Base-by-base conservation (phyloP, 2,888 invertebrate genomes). In the Acrocera orbiculus region DNA sequence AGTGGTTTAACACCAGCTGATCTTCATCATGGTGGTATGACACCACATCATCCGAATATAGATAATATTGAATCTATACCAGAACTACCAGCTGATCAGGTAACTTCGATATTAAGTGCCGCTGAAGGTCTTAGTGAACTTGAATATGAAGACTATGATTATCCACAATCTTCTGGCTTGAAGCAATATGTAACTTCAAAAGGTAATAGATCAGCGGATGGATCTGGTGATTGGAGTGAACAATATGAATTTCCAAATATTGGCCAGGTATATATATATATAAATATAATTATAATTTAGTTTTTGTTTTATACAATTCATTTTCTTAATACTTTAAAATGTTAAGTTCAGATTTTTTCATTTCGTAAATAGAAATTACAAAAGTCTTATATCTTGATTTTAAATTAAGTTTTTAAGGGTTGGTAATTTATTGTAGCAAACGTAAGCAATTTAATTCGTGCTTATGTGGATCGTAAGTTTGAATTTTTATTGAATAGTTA, bases 201-300 rank as follows among this genome's bases (percentile, higher is more conserved):
- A 23, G 66, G 65, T 11, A 53, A 53, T 13, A 62, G 22, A 22
- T 8, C 67, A 52, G 70, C 71, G 0, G 70, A 71, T 47, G 60
- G 68, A 42, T 54, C 68, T 2, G 72, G 71, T 5, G 73, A 73
- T 4, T 74, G 73, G 73, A 67, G 71, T 48, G 82, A 82, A 28
- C 24, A 14, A 13, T 29, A 34, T 24, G 34, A 34, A 15, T 34
- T 34, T 19, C 34, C 24, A 14, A 19, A 29, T 14, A 6, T 23
- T 4, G 11, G 23, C n/a, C n/a, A 11, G 23, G 23, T 23, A 23
- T n/a, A n/a, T n/a, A n/a, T n/a, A n/a, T n/a, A n/a, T n/a, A n/a
- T n/a, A n/a, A n/a, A n/a, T n/a, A n/a, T n/a, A n/a, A n/a, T n/a
- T n/a, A n/a, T n/a, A n/a, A n/a, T n/a, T n/a, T n/a, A n/a, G n/a